Percentiles rank a stretch among this genome's conserved stretches.
phyloP scores from a whole-genome alignment of 2,888 invertebrate genomes.

The Mimumesa dahlbomi region DNA sequence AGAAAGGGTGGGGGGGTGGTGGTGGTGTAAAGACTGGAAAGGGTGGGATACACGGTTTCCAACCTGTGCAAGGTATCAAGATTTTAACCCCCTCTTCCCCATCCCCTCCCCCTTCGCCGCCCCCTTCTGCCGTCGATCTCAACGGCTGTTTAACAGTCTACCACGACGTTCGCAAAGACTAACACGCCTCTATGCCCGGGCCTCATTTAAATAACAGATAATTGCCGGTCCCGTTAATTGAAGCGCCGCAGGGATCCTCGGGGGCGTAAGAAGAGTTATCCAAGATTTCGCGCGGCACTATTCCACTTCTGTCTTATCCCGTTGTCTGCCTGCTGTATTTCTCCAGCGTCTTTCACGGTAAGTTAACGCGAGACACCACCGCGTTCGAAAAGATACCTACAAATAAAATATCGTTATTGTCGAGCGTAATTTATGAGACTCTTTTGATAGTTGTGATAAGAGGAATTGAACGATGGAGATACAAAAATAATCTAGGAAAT shows the following conservation, averaged over 20 bases:
- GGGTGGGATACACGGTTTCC: slow-evolving; percentile 22
- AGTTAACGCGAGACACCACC: too few species aligned
- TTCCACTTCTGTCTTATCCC: background rate
- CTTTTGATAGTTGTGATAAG: too few species aligned
- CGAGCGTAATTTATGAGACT: too few species aligned
- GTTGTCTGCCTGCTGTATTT: slow-evolving; percentile 2
- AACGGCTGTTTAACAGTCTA: slow-evolving; percentile 58
- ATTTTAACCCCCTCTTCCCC: slow-evolving; percentile 48
- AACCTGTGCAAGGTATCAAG: slow-evolving; percentile 50
- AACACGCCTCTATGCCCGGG: slow-evolving; percentile 58
- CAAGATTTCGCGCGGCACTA: slow-evolving; percentile 65
- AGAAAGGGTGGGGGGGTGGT: slow-evolving; percentile 31
- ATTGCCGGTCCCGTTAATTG: slow-evolving; percentile 77
- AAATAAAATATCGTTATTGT: too few species aligned
- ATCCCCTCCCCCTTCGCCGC: background rate
- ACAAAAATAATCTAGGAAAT: too few species aligned
- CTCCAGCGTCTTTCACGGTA: background rate
- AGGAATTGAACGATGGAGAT: background rate
- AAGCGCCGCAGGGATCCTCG: slow-evolving; percentile 70
- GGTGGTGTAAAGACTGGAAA: slow-evolving; percentile 8
- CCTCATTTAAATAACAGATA: slow-evolving; percentile 77
- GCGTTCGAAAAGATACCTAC: slow-evolving; percentile 3
- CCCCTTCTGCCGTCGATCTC: slow-evolving; percentile 1
- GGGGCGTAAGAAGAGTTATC: slow-evolving; percentile 69
- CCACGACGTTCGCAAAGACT: slow-evolving; percentile 65